Evolutionary conservation across 2,888 invertebrate genomes (phyloP).

Genomic region (Ceramica pisi): DNA sequence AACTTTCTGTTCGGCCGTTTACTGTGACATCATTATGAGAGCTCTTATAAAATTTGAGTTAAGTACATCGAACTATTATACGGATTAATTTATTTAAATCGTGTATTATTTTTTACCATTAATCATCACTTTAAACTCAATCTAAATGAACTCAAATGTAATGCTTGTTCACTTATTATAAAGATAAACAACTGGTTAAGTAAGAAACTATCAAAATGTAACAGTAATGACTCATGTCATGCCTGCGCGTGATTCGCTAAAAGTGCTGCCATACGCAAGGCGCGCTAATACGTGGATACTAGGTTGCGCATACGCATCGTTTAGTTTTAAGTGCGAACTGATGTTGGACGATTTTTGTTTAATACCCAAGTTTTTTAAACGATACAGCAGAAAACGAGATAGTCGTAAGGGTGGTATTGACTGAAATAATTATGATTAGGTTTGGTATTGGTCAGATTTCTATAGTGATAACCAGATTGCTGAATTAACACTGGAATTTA

Average conservation of each 20-base stretch:
- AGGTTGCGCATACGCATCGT: constrained; percentile 44
- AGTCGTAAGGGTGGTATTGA: too few species aligned
- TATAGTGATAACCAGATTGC: too few species aligned
- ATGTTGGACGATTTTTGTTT: neutral
- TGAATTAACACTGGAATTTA: too few species aligned
- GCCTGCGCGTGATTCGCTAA: constrained; percentile 29
- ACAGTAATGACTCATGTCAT: constrained; percentile 46
- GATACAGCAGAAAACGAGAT: neutral
- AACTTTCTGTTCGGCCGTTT: too few species aligned
- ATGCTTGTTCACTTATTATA: neutral
- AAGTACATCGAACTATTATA: too few species aligned
- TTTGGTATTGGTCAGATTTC: too few species aligned
- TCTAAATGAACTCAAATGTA: neutral
- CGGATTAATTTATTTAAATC: too few species aligned
- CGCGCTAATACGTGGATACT: constrained; percentile 29
- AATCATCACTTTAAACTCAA: neutral
- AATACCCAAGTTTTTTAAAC: neutral
- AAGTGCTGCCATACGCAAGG: constrained; percentile 29
- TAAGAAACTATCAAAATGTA: constrained; percentile 25
- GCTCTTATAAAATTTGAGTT: too few species aligned
- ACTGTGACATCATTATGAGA: too few species aligned
- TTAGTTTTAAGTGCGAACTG: neutral
- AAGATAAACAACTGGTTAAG: constrained; percentile 10
- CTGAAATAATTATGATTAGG: too few species aligned
- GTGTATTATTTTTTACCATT: too few species aligned